Conservation (phyloP, 2,888 invertebrate genomes). For the Teleogryllus oceanicus region DNA sequence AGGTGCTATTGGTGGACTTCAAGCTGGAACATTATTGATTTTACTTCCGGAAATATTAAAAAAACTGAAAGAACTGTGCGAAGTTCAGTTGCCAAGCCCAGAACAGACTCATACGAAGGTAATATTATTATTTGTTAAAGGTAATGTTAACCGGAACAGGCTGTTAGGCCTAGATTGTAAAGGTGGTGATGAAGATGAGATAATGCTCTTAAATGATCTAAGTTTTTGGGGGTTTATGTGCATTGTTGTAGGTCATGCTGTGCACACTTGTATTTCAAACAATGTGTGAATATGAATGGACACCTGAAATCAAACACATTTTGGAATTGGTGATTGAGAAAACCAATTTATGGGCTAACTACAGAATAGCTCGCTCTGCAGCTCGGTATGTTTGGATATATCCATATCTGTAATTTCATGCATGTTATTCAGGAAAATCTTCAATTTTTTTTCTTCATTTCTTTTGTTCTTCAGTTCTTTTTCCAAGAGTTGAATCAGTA, state of each 20-base stretch:
- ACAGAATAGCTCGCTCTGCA: constrained; percentile 81
- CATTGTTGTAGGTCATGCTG: constrained; percentile 58
- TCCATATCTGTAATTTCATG: constrained; percentile 5
- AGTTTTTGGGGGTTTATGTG: background rate
- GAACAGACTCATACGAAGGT: constrained; percentile 47
- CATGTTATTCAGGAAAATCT: background rate
- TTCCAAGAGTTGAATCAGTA: too few species aligned
- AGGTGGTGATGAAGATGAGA: too few species aligned
- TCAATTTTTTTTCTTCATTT: too few species aligned
- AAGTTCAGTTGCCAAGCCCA: constrained; percentile 54
- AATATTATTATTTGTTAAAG: constrained; percentile 20
- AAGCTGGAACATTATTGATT: constrained; percentile 56
- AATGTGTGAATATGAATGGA: constrained; percentile 66
- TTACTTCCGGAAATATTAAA: constrained; percentile 56
- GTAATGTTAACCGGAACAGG: too few species aligned
- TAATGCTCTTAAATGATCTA: background rate
- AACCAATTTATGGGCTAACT: constrained; percentile 78
- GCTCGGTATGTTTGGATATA: constrained; percentile 55
- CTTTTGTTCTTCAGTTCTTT: too few species aligned
- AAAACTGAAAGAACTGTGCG: constrained; percentile 48
- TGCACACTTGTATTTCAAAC: constrained; percentile 82
- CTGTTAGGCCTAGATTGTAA: too few species aligned
- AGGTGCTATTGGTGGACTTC: constrained; percentile 67
- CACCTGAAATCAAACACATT: constrained; percentile 51
- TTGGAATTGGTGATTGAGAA: constrained; percentile 56